These are phyloP conservation scores for Drosophila melanica DNA, from an alignment of 1,140 invertebrate species.

Conservation along the genomic window DNA sequence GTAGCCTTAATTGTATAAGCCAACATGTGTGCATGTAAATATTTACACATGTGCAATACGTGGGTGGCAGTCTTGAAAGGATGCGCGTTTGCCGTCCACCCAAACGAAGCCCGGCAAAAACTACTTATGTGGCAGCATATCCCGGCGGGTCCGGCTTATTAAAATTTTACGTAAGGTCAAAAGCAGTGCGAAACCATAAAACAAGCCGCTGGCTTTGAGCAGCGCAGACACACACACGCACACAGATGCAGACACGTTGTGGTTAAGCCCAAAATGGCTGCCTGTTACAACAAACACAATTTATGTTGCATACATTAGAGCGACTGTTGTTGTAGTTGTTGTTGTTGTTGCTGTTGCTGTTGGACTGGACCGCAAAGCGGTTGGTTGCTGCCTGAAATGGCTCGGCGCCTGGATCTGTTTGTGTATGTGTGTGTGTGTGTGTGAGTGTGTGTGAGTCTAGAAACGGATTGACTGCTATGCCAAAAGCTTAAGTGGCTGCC, in stretches of 20 bases:
- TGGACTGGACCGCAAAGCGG: conserved; percentile 47
- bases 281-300: conserved; percentile 59
- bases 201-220: conserved; percentile 76
- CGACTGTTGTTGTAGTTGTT: conserved; percentile 27
- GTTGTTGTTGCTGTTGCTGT: conserved; percentile 25
- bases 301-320: conserved; percentile 79
- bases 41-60: background rate
- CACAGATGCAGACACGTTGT: conserved; percentile 31
- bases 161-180: conserved; percentile 80
- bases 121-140: conserved; percentile 36
- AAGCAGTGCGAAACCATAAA: conserved; percentile 80
- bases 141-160: conserved; percentile 54
- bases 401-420: conserved; percentile 10
- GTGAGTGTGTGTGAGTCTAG: conserved; percentile 60
- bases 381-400: conserved; percentile 2
- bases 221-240: conserved; percentile 39
- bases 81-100: background rate
- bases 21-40: background rate
- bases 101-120: conserved; percentile 27
- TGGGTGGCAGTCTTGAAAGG: conserved; percentile 30
- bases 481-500: conserved; percentile 79
- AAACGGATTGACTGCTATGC: conserved; percentile 78
- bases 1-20: conserved; percentile 52
- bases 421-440: conserved; percentile 26
- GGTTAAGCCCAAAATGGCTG: conserved; percentile 59